Evolutionary conservation across 1,140 invertebrate species (phyloP), one percentile per base, ranked within the genome.

Genomic region (Lordiphosa clarofinis): DNA sequence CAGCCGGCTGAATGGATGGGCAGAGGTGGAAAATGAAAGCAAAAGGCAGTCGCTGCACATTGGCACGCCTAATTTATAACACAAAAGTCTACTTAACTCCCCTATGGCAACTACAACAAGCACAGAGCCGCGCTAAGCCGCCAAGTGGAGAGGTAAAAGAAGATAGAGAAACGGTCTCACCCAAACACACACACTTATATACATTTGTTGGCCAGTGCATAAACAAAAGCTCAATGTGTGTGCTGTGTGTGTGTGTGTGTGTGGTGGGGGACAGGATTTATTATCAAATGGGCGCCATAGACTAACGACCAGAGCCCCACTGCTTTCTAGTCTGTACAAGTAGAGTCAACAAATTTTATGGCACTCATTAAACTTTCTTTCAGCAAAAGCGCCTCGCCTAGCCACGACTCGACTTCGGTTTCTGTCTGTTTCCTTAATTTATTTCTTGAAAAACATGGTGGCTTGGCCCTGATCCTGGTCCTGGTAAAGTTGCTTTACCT

Each of bases 281-380:
- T 81, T 82, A 82, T 72, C 67, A 84, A 81, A 81, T 76, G 76
- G 76, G 76, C 76, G 76, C 76, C 76, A 82, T 72, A n/a, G 72
- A 82, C 76, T 76, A 72, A 76, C 76, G 67, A 82, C 67, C 67
- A 61, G 47, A 63, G 72, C 71, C 76, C 2, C 7, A 7, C 33
- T 38, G 37, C 35, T 39, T 52, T 9, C 33, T 24, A 24, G 49
- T 54, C 21, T 69, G 63, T 47, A 39, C 46, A 44, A 64, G 61
- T 56, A 55, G 76, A 81, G 76, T 81, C 72, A 81, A 81, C 76
- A 81, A 81, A 81, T 82, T 81, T 82, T 73, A 82, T 82, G 72
- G 72, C 68, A n/a, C 76, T 82, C 76, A 82, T 82, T 82, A 82
- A 82, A 82, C 78, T 82, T 82, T 82, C 76, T 82, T 82, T 84